Evolutionary conservation across 2,797 vertebrate species (phyloP).

Genomic region (Limosa lapponica): DNA sequence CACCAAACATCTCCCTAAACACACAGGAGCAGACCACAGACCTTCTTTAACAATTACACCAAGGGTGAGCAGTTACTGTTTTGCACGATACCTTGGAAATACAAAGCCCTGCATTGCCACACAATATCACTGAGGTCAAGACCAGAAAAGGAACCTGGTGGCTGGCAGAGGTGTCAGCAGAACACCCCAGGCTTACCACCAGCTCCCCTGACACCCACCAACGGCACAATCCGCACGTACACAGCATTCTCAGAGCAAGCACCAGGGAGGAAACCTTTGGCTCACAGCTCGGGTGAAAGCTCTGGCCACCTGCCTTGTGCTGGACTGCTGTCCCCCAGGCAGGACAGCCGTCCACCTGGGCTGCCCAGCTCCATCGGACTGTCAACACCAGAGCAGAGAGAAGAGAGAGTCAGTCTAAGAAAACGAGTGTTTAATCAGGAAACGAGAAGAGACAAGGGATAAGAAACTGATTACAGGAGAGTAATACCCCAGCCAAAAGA

Average conservation of each 20-base stretch:
- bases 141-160: neutral
- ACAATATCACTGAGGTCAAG: fast-evolving
- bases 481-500: slow-evolving; percentile 67
- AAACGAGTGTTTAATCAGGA: slow-evolving; percentile 78
- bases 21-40: fast-evolving
- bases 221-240: fast-evolving
- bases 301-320: neutral
- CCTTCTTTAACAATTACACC: neutral
- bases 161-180: neutral
- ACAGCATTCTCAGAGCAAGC: neutral
- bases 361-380: neutral
- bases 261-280: neutral
- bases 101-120: neutral
- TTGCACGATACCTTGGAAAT: neutral
- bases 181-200: neutral
- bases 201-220: neutral
- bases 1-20: neutral
- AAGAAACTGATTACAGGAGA: slow-evolving; percentile 75
- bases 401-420: slow-evolving; percentile 71
- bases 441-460: slow-evolving; percentile 69
- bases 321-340: neutral
- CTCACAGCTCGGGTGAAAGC: neutral
- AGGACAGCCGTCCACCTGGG: neutral
- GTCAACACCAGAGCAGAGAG: slow-evolving; percentile 34
- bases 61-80: neutral